These are phyloP conservation scores for Sebastiscus tertius DNA, from an alignment of 2,797 vertebrate genomes.

Conservation along the genomic window DNA sequence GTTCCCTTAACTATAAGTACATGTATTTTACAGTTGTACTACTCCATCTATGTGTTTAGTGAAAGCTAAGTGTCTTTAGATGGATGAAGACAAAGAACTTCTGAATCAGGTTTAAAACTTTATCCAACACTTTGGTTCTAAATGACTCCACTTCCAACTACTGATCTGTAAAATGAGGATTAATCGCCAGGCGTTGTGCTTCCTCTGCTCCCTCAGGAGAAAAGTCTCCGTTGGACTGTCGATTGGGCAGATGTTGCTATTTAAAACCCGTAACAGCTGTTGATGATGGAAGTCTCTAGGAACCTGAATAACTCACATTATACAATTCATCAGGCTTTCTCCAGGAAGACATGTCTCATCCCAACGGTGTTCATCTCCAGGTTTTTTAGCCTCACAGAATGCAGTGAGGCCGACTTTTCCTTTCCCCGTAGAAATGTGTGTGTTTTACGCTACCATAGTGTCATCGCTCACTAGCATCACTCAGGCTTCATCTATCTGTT, in stretches of 20 bases:
- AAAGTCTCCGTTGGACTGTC: neutral
- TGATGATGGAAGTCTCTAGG: neutral
- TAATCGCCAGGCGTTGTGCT: neutral
- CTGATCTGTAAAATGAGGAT: conserved; percentile 21
- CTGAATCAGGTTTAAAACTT: neutral
- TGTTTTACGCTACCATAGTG: no score
- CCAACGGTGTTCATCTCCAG: neutral
- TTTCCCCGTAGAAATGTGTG: no score
- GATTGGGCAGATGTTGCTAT: neutral
- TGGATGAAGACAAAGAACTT: neutral
- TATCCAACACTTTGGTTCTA: neutral
- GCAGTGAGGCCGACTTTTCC: no score
- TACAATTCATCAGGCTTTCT: neutral
- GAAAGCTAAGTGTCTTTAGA: neutral
- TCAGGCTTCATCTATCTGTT: no score
- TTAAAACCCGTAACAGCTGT: neutral
- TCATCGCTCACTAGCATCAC: no score
- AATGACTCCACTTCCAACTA: neutral
- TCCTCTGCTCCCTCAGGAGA: neutral
- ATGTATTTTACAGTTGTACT: neutral
- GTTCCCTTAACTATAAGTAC: neutral
- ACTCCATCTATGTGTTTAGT: neutral
- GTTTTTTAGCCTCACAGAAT: no score
- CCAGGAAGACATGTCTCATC: no score
- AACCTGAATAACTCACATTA: neutral